Base-by-base conservation (phyloP, 2,888 invertebrate species). In the Zygogramma bicolorata region DNA sequence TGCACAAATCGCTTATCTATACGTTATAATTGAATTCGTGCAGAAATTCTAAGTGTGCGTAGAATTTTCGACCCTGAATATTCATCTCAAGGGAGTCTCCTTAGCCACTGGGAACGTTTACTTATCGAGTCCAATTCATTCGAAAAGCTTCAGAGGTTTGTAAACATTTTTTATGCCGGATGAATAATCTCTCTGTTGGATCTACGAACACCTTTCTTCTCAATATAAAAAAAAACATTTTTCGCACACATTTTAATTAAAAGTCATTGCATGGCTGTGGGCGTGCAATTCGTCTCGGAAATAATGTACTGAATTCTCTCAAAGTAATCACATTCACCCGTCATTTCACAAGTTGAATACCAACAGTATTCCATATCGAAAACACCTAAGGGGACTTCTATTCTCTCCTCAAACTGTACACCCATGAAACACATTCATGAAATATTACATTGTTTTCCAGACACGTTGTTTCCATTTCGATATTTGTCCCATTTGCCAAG, bases 321-420 rank as follows among this genome's bases (percentile, higher is more conserved):
- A n/a, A 27, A 53, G 53, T 53, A 53, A 53, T 53, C 27, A 53
- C 53, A 53, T 53, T 53, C 3, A 25, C 53, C n/a, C 4, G 53
- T 7, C 15, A 53, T 53, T 53, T 53, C 53, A 27, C 25, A 53
- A 53, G 25, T 53, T 53, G 7, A 27, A 53, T 53, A 53, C 53
- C 25, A 3, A 13, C 46, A 18, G 20, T 6, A 10, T 22, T 53
- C n/a, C 25, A 27, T 53, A 53, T 27, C 15, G 53, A 15, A n/a
- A 22, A 53, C 27, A 53, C 53, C 53, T 22, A n/a, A 53, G 22
- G 25, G 13, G 53, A 18, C 15, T 53, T 53, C 6, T 2, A 53
- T 27, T 53, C 8, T 42, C 42, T 15, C n/a, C n/a, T 42, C 5
- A 42, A 15, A 8, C n/a, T 53, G 4, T 53, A 22, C 53, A 6